Base-by-base conservation (phyloP, 2,888 invertebrate species). In the Ctena decussata region DNA sequence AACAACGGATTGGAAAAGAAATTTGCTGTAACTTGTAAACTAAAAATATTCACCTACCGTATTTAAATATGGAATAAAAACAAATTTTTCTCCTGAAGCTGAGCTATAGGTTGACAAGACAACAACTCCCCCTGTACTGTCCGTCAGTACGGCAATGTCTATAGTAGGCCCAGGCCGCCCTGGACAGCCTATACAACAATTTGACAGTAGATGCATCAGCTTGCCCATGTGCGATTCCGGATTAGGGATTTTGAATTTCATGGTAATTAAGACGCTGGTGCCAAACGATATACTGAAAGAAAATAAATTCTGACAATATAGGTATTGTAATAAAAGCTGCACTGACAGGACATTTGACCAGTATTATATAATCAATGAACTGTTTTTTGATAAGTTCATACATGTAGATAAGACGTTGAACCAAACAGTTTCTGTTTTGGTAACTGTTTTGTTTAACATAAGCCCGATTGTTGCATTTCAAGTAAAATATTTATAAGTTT, bases 161-260 rank as follows among this genome's bases (percentile, higher is more conserved):
- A 90, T 60, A 5, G 89, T 87, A 0, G 90, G 90, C 27, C 84
- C 44, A 2, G 89, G 89, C 39, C 79, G 71, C 0, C 73, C 74
- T 6, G 15, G 35, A 41, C 89, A 89, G 18, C 77, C 73, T 27
- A 76, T 75, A 35, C 89, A 90, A 80, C 91, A 91, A 75, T 91
- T 91, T 0, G 91, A 91, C 21, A 91, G 83, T 11, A 91, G 44
- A 69, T 91, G 88, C 86, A 88, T 86, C 69, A 85, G 70, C 49
- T 82, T 80, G 30, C 81, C 80, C 6, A 69, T 80, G 3, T 53
- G 57, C 0, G 77, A 78, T 39, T 77, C 65, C 0, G 84, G 82
- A 44, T 80, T 81, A 18, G 79, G 77, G 35, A 60, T 30, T 27
- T 88, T 82, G 77, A 87, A 91, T 72, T 84, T 82, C 80, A 91